phyloP scores from a whole-genome alignment of 2,113 vertebrate species.

The Macrotus californicus region DNA sequence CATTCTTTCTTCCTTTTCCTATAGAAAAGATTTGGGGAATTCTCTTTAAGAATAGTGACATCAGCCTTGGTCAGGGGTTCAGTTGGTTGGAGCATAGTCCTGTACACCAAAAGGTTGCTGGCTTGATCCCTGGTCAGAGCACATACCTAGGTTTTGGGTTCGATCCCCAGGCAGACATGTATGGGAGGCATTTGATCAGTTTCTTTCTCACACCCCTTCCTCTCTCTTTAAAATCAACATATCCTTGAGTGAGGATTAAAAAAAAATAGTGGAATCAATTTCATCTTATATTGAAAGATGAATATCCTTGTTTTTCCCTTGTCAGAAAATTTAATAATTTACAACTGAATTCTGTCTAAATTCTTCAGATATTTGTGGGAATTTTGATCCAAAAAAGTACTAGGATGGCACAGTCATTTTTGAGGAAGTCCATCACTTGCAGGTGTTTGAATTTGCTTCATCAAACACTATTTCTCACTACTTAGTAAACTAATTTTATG shows the following conservation, averaged over 20 bases:
- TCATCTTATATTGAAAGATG: slow-evolving; percentile 56
- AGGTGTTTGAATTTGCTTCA: slow-evolving; percentile 89
- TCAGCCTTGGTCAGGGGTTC: no score
- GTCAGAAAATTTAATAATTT: slow-evolving; percentile 72
- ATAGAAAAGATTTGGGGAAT: slow-evolving; percentile 63
- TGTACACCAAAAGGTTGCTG: no score
- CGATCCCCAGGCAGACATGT: no score
- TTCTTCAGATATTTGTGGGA: slow-evolving; percentile 79
- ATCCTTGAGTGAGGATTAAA: no score
- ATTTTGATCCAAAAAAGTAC: slow-evolving; percentile 71
- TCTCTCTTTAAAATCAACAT: no score
- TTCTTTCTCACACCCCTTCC: no score
- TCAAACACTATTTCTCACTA: slow-evolving; percentile 88
- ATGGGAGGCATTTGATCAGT: no score
- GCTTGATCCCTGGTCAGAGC: no score
- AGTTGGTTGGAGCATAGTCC: no score
- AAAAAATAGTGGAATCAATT: slow-evolving; percentile 68
- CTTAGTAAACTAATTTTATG: slow-evolving; percentile 89
- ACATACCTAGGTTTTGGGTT: no score
- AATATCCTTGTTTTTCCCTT: slow-evolving; percentile 73
- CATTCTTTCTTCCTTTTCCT: slow-evolving; percentile 79
- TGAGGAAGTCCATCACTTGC: slow-evolving; percentile 89
- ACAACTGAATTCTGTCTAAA: slow-evolving; percentile 87
- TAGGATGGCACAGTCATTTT: slow-evolving; percentile 79
- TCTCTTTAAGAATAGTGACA: background rate